Evolutionary conservation across 2,113 vertebrate genomes (phyloP), one percentile per base, ranked within the genome.

Genomic region (Psammodynastes pulverulentus): DNA sequence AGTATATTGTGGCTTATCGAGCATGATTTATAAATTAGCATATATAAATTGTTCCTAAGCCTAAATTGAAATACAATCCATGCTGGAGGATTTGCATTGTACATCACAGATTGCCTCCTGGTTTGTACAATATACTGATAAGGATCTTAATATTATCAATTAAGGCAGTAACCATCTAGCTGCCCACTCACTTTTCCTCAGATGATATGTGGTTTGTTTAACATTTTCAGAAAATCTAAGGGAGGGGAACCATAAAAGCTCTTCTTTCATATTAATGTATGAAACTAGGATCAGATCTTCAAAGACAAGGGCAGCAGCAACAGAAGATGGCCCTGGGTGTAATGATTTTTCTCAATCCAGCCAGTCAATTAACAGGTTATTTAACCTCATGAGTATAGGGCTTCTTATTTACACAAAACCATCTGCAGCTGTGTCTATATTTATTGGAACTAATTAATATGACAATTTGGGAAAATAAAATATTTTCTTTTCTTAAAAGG

Each of bases 401-500:
- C 39, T 45, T 21, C 79, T 17, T 51, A 23, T 51, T 51, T 21
- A 53, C 9, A 51, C 51, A 34, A 51, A n/a, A 51, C 17, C 1
- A 53, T 21, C 21, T 88, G 85, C 26, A 3, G 89, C 29, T 17
- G n/a, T 89, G 26, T 3, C 91, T 51, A 23, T 39, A 54, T 43
- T 45, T 12, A 5, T 56, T 43, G 94, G 93, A 93, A 52, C 1
- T 62, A 48, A 89, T 89, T 5, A 19, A 93, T 49, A 12, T 45
- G 52, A 90, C 89, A 51, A 34, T 91, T 87, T 26, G 17, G 49
- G 13, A 86, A 43, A 91, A 48, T 39, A 34, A 92, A 58, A 85
- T 92, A 84, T 87, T 85, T 1, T 54, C 89, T 96, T 96, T 86
- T 86, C 67, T 89, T n/a, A 53, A 49, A 93, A 94, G 23, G 85